Conservation (phyloP, 64 coral and sea anemone genomes). For the Porites lutea region DNA sequence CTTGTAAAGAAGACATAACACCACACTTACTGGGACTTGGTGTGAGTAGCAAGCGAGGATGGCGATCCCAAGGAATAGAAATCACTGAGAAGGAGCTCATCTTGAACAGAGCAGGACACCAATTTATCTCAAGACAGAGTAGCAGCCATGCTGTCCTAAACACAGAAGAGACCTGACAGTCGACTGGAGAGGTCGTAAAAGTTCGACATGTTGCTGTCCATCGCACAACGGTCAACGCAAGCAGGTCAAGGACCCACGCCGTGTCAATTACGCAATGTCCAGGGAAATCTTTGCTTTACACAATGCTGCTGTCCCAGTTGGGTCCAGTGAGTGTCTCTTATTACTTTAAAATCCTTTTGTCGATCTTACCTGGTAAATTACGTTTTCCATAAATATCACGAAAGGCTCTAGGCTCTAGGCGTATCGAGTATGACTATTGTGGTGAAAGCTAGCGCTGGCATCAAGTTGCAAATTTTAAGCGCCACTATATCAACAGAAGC, state of each 20-base stretch:
- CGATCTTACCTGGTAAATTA: constrained; percentile 9
- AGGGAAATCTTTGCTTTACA: constrained; percentile 39
- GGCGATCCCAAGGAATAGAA: constrained; percentile 18
- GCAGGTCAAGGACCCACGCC: constrained; percentile 10
- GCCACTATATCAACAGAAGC: not conserved
- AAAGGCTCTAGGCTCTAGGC: not conserved
- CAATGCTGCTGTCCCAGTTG: constrained; percentile 28
- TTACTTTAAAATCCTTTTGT: not conserved
- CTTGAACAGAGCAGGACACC: constrained; percentile 17
- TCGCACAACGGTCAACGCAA: constrained; percentile 29
- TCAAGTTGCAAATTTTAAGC: not conserved
- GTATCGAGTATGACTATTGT: not conserved
- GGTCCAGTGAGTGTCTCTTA: constrained; percentile 10
- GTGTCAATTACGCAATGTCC: constrained; percentile 31
- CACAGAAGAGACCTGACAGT: constrained; percentile 20
- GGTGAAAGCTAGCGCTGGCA: too few relatives aligned
- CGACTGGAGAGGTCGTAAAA: constrained; percentile 62
- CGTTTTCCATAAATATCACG: too few relatives aligned
- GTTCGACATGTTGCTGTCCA: constrained; percentile 52
- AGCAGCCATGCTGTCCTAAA: too few relatives aligned
- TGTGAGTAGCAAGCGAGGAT: constrained; percentile 52
- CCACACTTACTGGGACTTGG: constrained; percentile 51
- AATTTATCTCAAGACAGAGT: constrained; percentile 2
- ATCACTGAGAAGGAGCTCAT: constrained; percentile 17
- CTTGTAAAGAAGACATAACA: constrained; percentile 52